Evolutionary conservation across 2,113 vertebrate species (phyloP), one percentile per base, ranked within the genome.

Genomic region (Gambusia holbrooki): DNA sequence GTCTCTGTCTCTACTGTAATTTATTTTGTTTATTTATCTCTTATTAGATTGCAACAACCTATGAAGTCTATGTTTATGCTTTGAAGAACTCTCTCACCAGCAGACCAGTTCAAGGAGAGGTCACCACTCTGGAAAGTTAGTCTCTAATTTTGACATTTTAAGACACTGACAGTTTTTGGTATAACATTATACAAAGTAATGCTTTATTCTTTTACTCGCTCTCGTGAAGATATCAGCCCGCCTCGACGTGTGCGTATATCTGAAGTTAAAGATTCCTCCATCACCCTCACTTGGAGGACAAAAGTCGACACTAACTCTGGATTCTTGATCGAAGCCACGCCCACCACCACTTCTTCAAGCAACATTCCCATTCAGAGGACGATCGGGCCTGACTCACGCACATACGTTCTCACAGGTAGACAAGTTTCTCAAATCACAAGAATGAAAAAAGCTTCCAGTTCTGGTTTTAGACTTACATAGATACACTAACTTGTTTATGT

Each of bases 61-160:
- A 99, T 63, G 97, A 98, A 93, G 96, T 99, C 70, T 91, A 94
- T 0, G 90, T 99, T 60, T 98, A 98, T 54, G 96, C 97, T 22
- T 92, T 99, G 85, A 99, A 98, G 91, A 95, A 97, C 91, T 94
- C 95, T 8, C 82, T 98, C 83, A 98, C 96, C 81, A 99, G 98
- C 93, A 90, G 94, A 40, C 96, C 97, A 1, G 93, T 95, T 81
- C 95, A 96, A 63, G 96, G 95, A 25, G 94, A 96, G 60, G 92
- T 97, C 77, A 95, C 93, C 14, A 99, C 98, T 42, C 87, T 96
- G 58, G 98, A 99, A 84, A 98, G 98, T 95, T 70, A 94, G 94
- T 89, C 30, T 82, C 14, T 27, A 29, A 28, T n/a, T 8, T 58
- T 58, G 51, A 58, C 22, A n/a, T 48, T 60, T 33, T 5, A n/a